phyloP scores from a whole-genome alignment of 2,113 vertebrate genomes.

The Oryzias melastigma region DNA sequence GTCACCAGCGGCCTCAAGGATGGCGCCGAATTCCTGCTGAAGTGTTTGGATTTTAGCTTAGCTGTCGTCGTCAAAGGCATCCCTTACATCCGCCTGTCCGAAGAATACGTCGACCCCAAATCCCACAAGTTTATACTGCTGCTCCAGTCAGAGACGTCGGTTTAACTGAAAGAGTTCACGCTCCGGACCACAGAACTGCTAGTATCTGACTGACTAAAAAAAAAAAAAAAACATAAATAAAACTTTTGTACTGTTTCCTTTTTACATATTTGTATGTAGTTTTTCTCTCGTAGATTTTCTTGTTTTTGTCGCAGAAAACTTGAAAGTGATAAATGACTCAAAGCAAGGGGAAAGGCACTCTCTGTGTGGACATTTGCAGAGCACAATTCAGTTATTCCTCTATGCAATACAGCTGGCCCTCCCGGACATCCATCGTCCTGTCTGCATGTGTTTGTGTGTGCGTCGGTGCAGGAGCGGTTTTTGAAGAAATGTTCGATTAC shows the following conservation, averaged over 20 bases:
- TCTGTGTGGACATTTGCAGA: conserved; percentile 43
- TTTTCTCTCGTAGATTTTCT: conserved; percentile 29
- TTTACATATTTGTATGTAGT: conserved; percentile 48
- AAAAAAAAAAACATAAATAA: conserved; percentile 51
- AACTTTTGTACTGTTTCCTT: conserved; percentile 19
- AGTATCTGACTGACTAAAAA: conserved; percentile 27
- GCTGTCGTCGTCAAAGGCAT: conserved; percentile 88
- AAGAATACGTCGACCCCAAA: conserved; percentile 94
- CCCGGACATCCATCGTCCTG: conserved; percentile 13
- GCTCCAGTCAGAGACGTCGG: conserved; percentile 84
- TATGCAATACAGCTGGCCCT: conserved; percentile 62
- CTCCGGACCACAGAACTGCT: conserved; percentile 36
- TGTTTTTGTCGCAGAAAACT: conserved; percentile 30
- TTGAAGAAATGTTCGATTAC: conserved; percentile 18
- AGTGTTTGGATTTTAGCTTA: conserved; percentile 91
- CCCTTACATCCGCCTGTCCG: conserved; percentile 89
- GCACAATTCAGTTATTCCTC: conserved; percentile 52
- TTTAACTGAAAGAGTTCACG: conserved; percentile 33
- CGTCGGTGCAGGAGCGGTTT: conserved; percentile 26
- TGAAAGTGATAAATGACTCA: conserved; percentile 14
- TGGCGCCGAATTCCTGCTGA: conserved; percentile 86
- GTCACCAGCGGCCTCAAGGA: conserved; percentile 89
- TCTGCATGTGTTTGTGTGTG: conserved; percentile 49
- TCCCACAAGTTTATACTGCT: conserved; percentile 95
- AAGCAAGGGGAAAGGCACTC: conserved; percentile 18